Percentiles rank a stretch among this genome's conserved stretches.
These are phyloP conservation scores for Heliocidaris erythrogramma DNA, from an alignment of 35 echinoderm and acorn worm genomes.

Conservation along the genomic window DNA sequence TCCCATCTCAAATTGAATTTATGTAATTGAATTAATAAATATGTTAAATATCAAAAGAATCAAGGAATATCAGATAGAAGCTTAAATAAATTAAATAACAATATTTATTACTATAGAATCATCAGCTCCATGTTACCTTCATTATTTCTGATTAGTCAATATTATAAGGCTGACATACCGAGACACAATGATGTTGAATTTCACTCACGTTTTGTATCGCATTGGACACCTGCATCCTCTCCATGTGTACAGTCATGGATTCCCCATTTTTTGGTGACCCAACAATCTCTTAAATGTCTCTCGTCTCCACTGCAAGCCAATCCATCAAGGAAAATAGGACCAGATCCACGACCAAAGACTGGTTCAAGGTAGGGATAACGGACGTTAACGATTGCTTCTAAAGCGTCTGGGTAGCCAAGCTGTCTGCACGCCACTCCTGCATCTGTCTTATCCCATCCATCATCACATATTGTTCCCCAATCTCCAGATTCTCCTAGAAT, in stretches of 20 bases:
- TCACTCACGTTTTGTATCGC: constrained; percentile 18
- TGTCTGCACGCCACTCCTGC: constrained; percentile 37
- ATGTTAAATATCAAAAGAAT: too few species aligned
- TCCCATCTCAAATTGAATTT: too few species aligned
- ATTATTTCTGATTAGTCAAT: too few species aligned
- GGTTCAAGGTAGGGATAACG: not conserved
- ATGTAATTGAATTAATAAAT: too few species aligned
- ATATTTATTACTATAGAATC: too few species aligned
- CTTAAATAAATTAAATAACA: too few species aligned
- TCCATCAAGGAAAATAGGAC: constrained; percentile 52
- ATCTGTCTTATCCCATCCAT: constrained; percentile 39
- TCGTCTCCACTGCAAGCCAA: constrained; percentile 26
- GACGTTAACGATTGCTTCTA: not conserved
- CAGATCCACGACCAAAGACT: constrained; percentile 40
- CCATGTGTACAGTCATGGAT: constrained; percentile 50
- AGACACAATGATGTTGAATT: not conserved
- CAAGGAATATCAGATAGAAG: too few species aligned
- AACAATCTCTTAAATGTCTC: constrained; percentile 33
- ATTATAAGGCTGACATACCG: too few species aligned
- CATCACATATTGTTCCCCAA: constrained; percentile 54
- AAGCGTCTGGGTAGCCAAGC: constrained; percentile 17
- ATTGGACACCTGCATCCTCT: constrained; percentile 50
- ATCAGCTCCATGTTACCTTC: too few species aligned
- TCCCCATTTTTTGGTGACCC: not conserved
- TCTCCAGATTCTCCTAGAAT: constrained; percentile 22